Conservation (phyloP, 2,888 invertebrate species). For the Gisinianus flammeolus region DNA sequence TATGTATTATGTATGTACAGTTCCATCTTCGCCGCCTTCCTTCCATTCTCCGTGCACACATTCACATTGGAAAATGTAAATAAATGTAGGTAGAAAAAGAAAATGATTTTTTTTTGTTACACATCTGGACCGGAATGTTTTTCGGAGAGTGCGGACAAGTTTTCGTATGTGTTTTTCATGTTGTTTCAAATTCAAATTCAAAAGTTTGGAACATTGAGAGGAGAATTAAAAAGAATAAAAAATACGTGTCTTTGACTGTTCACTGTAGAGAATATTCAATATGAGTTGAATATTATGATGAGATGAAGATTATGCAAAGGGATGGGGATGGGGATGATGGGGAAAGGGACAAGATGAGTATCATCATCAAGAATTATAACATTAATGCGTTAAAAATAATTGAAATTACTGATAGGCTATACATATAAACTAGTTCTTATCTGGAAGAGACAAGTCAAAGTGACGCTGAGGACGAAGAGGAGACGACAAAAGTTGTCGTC, state of each 20-base stretch:
- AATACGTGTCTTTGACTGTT: background rate
- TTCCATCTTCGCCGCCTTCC: too few relatives aligned
- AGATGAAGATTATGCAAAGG: conserved; percentile 5
- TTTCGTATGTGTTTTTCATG: background rate
- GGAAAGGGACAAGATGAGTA: conserved; percentile 36
- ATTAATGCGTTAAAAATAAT: conserved; percentile 46
- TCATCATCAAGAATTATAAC: conserved; percentile 45
- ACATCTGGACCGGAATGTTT: background rate
- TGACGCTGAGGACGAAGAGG: conserved; percentile 37
- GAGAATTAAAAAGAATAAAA: background rate
- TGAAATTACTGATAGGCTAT: conserved; percentile 41
- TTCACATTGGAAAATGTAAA: conserved; percentile 35
- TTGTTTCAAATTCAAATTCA: background rate
- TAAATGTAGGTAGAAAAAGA: conserved; percentile 30
- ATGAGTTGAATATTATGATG: conserved; percentile 15
- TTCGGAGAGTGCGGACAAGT: background rate
- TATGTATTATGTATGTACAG: too few relatives aligned
- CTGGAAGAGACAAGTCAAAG: conserved; percentile 37
- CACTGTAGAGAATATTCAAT: background rate
- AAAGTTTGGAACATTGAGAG: too few relatives aligned
- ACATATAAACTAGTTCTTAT: conserved; percentile 42
- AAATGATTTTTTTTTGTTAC: background rate
- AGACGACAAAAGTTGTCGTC: conserved; percentile 52
- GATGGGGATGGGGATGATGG: background rate
- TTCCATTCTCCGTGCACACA: too few relatives aligned